Conservation (phyloP, 2,797 vertebrate genomes). For the Rhynchotus rufescens region DNA sequence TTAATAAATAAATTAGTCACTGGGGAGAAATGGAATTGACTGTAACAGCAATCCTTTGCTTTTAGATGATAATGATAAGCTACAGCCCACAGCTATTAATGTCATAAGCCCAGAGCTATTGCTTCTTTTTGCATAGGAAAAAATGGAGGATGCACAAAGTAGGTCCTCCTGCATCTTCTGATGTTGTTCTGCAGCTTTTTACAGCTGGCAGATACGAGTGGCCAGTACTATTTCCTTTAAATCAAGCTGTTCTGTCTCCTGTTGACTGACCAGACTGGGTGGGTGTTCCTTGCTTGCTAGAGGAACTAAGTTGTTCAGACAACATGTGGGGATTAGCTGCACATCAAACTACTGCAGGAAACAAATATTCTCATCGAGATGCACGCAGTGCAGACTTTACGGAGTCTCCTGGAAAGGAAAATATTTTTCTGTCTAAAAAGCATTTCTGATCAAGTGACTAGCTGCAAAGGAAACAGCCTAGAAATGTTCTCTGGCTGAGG, state of each 20-base stretch:
- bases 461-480: slow-evolving; percentile 44
- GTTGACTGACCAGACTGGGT: neutral
- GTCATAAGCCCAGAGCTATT: too few relatives aligned
- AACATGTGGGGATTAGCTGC: neutral
- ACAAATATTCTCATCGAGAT: slow-evolving; percentile 22
- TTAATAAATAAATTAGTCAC: slow-evolving; percentile 23
- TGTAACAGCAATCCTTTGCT: slow-evolving; percentile 9
- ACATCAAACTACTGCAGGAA: slow-evolving; percentile 19
- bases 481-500: slow-evolving; percentile 16
- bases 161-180: neutral
- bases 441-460: slow-evolving; percentile 42
- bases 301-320: neutral
- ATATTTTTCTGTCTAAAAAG: slow-evolving; percentile 47
- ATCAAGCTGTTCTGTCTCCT: neutral
- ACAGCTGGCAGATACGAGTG: neutral
- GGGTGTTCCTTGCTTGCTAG: neutral
- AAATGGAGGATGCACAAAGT: neutral
- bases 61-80: slow-evolving; percentile 16
- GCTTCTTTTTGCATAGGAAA: neutral
- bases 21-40: slow-evolving; percentile 24
- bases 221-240: neutral
- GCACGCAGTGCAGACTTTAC: neutral
- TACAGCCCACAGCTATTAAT: neutral
- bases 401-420: slow-evolving; percentile 50
- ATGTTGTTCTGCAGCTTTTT: neutral